These are phyloP conservation scores for Darevskia nairensis DNA, from an alignment of 2,797 vertebrate species.

Conservation along the genomic window DNA sequence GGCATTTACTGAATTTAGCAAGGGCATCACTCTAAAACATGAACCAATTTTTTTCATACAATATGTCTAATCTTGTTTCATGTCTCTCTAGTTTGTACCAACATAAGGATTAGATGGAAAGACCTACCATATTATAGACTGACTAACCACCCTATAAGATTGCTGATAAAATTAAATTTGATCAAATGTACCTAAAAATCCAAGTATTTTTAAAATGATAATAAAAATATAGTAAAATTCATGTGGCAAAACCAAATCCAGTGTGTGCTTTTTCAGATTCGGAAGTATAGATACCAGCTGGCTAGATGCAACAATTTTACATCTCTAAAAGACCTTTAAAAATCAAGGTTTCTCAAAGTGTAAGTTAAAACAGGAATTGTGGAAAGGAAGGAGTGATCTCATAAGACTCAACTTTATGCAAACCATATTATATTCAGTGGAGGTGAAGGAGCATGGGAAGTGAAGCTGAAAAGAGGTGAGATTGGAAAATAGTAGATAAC, in stretches of 20 bases:
- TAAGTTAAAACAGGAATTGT: not conserved
- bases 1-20: conserved; percentile 39
- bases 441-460: not conserved
- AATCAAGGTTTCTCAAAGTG: not conserved
- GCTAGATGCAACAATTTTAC: not conserved
- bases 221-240: not conserved
- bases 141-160: not conserved
- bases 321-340: not conserved
- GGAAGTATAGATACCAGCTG: not conserved
- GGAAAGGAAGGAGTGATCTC: not conserved
- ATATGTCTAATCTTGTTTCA: not conserved
- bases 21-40: conserved; percentile 45
- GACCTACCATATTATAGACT: not conserved
- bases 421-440: not conserved
- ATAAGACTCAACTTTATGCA: not conserved
- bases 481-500: not conserved
- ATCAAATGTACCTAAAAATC: conserved; percentile 4
- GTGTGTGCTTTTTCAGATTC: not conserved
- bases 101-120: conserved; percentile 28
- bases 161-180: not conserved
- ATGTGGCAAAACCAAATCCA: not conserved
- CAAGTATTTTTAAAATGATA: not conserved
- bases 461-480: not conserved
- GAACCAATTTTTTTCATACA: not conserved
- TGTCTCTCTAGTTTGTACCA: not conserved